phyloP scores from a whole-genome alignment of 2,888 invertebrate genomes.

The Polietes domitor region DNA sequence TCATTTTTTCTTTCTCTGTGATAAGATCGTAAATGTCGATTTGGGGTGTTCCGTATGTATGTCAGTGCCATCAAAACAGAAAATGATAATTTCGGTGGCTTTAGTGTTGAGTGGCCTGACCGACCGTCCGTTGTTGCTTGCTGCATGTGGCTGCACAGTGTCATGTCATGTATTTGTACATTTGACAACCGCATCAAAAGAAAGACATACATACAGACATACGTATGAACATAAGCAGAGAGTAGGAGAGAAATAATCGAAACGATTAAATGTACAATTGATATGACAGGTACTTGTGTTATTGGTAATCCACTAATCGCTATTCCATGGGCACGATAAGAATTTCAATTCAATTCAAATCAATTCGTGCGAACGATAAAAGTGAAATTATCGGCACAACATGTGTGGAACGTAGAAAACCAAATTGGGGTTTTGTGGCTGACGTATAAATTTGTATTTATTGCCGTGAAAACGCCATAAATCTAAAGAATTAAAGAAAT shows the following conservation, averaged over 20 bases:
- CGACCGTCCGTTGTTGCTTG: not conserved
- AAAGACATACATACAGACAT: too few species aligned
- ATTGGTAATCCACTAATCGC: conserved; percentile 44
- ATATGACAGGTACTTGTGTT: conserved; percentile 58
- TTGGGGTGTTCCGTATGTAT: conserved; percentile 26
- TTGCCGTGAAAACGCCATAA: too few species aligned
- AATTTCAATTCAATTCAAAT: too few species aligned
- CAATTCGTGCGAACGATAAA: too few species aligned
- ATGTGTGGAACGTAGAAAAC: too few species aligned
- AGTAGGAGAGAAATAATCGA: conserved; percentile 29
- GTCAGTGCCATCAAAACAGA: conserved; percentile 52
- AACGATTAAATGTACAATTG: conserved; percentile 54
- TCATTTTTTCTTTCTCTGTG: too few species aligned
- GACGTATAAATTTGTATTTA: too few species aligned
- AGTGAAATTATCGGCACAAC: too few species aligned
- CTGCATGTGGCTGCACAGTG: conserved; percentile 23
- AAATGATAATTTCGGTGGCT: not conserved
- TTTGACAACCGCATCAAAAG: conserved; percentile 45
- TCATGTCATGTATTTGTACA: conserved; percentile 47
- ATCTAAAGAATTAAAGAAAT: too few species aligned
- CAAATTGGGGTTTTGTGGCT: too few species aligned
- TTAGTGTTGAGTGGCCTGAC: conserved; percentile 11
- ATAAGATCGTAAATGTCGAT: conserved; percentile 49
- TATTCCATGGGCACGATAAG: conserved; percentile 1
- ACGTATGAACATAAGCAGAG: not conserved